A percentile compares a stretch with the other conserved stretches of the same genome.
Conservation (phyloP, 2,797 vertebrate genomes). For the Crenuchus spilurus region DNA sequence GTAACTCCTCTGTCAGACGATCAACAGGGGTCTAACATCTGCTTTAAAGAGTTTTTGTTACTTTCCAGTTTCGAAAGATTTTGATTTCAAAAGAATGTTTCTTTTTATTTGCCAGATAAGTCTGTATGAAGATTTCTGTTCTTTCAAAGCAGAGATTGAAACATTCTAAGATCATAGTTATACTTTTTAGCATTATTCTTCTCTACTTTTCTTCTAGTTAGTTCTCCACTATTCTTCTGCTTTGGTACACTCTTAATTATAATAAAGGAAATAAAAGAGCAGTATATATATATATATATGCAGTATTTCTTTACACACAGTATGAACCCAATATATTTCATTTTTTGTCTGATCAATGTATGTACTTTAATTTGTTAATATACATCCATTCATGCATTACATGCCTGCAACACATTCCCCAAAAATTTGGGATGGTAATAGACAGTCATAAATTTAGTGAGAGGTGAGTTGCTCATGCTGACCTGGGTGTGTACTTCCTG, state of each 20-base stretch:
- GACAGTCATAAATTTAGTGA: not conserved
- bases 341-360: too few relatives aligned
- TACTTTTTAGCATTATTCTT: slow-evolving; percentile 6
- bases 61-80: slow-evolving; percentile 14
- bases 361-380: too few relatives aligned
- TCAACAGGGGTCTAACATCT: slow-evolving; percentile 19
- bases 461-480: not conserved
- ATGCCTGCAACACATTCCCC: too few relatives aligned
- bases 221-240: too few relatives aligned
- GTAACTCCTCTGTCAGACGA: not conserved
- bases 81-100: not conserved
- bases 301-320: too few relatives aligned
- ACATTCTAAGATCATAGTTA: not conserved
- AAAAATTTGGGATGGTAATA: too few relatives aligned
- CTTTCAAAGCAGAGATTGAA: slow-evolving; percentile 22
- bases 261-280: too few relatives aligned
- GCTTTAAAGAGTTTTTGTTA: not conserved
- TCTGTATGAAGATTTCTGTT: slow-evolving; percentile 8
- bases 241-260: too few relatives aligned
- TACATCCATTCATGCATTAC: too few relatives aligned
- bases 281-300: too few relatives aligned
- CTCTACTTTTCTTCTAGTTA: not conserved
- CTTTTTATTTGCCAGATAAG: not conserved
- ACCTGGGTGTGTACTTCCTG: not conserved
- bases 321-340: too few relatives aligned